Evolutionary conservation across 2,888 invertebrate species (phyloP), one percentile per base, ranked within the genome.

Genomic region (Dastarcus helophoroides): DNA sequence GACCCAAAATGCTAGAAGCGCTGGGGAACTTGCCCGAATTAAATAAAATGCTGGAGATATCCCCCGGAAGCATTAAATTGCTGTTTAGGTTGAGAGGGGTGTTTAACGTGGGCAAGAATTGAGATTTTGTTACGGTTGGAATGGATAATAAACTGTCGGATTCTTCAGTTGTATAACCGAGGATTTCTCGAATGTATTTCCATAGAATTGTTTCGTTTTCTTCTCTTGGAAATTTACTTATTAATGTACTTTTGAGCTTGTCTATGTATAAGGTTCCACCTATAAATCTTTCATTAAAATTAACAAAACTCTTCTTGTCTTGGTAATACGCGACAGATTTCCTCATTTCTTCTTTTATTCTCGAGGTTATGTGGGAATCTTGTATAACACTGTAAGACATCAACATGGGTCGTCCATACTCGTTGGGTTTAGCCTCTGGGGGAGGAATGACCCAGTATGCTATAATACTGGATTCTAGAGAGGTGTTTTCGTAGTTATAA

Each of bases 401-500:
- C 25, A 84, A 67, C 76, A 94, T 81, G 1, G 94, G 94, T 24
- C 89, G 76, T 0, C 91, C 91, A 59, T 91, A 90, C 60, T 93
- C 93, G 31, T 84, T 78, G 6, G 89, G 88, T 46, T 85, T 76
- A 51, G 82, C 83, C 65, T 94, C 94, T 23, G 88, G 84, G 2
- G 94, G 93, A n/a, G 94, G 91, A 66, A 88, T 76, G 3, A 93
- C 89, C 93, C 94, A 94, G 60, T 85, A 94, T 32, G 85, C 79
- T 38, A 83, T 79, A 8, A 88, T 69, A 25, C 79, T 79, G 1
- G 90, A 89, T 51, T 88, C 88, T 42, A 84, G 60, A 13, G 81
- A 80, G 30, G 75, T 74, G 50, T 79, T 80, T 53, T 84, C 83
- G 35, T 76, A 77, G 51, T 81, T 80, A 51, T 86, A 85, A 0